phyloP scores from a whole-genome alignment of 2,797 vertebrate genomes.

The Cuculus canorus region DNA sequence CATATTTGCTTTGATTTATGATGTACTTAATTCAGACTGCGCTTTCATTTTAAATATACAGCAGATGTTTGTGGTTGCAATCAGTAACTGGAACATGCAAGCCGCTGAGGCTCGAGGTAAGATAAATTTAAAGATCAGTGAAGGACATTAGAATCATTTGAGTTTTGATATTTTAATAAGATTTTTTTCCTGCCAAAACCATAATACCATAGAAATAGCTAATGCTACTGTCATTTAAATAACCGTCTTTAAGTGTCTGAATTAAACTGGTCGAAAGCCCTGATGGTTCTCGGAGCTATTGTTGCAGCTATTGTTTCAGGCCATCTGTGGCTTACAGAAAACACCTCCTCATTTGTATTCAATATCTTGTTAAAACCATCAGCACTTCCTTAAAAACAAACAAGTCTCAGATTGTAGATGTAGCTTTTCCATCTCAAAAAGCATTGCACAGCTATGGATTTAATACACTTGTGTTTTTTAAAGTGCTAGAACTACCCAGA shows the following conservation, averaged over 20 bases:
- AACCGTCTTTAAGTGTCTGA: neutral
- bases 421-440: neutral
- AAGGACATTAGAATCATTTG: neutral
- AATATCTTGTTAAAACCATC: slow-evolving; percentile 11
- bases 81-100: slow-evolving; percentile 15
- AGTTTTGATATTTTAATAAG: neutral
- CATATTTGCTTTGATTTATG: slow-evolving; percentile 16
- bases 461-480: neutral
- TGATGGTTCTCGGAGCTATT: neutral
- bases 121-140: slow-evolving; percentile 3
- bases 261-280: neutral
- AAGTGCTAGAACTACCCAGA: neutral
- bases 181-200: neutral
- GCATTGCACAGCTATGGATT: neutral
- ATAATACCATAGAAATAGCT: neutral
- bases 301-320: slow-evolving; percentile 6
- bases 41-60: neutral
- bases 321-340: neutral
- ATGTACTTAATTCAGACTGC: neutral
- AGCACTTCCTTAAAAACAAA: slow-evolving; percentile 19
- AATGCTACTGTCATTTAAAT: neutral
- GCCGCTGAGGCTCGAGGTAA: neutral
- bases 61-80: slow-evolving; percentile 44
- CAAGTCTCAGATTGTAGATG: neutral
- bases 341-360: slow-evolving; percentile 3